phyloP scores from a whole-genome alignment of 2,113 vertebrate species.

The Phoxinus phoxinus region DNA sequence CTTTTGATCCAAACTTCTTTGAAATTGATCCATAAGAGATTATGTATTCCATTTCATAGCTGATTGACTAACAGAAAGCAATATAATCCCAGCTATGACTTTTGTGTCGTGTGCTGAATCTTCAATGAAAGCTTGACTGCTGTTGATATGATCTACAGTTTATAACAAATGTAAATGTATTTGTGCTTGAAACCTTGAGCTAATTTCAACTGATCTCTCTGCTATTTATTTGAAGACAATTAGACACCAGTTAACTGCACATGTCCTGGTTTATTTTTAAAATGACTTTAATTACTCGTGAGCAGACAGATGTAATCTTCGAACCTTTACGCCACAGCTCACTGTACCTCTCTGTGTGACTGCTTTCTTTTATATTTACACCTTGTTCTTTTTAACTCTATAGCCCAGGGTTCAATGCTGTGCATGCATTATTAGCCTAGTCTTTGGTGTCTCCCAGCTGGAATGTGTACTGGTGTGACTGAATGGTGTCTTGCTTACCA shows the following conservation, averaged over 20 bases:
- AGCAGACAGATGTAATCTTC: slow-evolving; percentile 10
- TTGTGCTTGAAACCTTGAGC: neutral
- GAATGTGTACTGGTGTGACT: neutral
- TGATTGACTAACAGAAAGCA: slow-evolving; percentile 34
- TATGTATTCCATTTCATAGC: slow-evolving; percentile 13
- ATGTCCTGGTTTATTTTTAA: neutral
- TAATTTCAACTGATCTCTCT: slow-evolving; percentile 12
- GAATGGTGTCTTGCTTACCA: neutral
- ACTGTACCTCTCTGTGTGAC: neutral
- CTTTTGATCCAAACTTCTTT: neutral
- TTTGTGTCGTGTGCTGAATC: slow-evolving; percentile 9
- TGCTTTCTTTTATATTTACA: neutral
- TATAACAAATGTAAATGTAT: neutral
- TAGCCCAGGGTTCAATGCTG: neutral
- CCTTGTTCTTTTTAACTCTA: neutral
- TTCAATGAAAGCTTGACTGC: slow-evolving; percentile 7
- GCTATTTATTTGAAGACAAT: neutral
- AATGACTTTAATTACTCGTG: slow-evolving; percentile 21
- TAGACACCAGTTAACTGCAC: slow-evolving; percentile 11
- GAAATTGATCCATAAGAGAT: slow-evolving; percentile 15
- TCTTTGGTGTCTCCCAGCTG: neutral
- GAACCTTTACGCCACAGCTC: neutral
- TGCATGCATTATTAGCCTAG: neutral
- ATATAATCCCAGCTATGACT: neutral
- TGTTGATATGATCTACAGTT: neutral